Percentiles rank a stretch among this genome's conserved stretches.
Conservation (phyloP, 1,140 invertebrate genomes). For the Trichomalopsis sarcophagae region DNA sequence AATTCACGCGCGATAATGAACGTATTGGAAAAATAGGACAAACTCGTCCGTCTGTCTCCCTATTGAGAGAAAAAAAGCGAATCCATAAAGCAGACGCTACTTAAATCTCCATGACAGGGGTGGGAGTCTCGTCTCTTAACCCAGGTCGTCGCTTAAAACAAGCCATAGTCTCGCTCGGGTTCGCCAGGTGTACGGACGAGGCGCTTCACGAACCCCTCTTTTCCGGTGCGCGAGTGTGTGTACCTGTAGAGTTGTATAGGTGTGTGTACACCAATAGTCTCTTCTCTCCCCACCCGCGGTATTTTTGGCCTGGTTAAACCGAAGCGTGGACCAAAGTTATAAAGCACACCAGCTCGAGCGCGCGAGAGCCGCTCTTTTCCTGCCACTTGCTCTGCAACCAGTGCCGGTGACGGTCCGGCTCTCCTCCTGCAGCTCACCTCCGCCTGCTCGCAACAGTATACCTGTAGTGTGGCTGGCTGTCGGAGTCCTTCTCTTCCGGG, state of each 20-base stretch:
- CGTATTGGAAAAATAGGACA: too few species aligned
- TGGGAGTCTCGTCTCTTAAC: slow-evolving; percentile 51
- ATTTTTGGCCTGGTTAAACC: slow-evolving; percentile 69
- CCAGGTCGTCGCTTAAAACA: slow-evolving; percentile 33
- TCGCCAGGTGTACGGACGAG: slow-evolving; percentile 55
- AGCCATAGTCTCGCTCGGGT: slow-evolving; percentile 38
- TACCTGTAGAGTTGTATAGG: neutral
- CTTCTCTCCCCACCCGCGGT: slow-evolving; percentile 55
- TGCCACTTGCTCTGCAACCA: slow-evolving; percentile 2
- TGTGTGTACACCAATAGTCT: slow-evolving; percentile 33
- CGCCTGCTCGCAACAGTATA: neutral
- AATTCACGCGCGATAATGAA: too few species aligned
- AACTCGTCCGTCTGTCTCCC: too few species aligned
- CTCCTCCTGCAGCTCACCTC: neutral
- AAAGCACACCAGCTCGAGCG: slow-evolving; percentile 65
- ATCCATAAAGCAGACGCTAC: neutral
- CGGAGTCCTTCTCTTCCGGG: neutral
- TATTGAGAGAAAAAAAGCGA: neutral
- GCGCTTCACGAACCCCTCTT: neutral
- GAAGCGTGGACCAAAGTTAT: slow-evolving; percentile 68
- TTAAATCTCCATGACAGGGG: neutral
- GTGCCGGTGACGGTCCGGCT: neutral
- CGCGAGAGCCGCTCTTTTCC: slow-evolving; percentile 54
- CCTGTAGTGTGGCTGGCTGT: too few species aligned
- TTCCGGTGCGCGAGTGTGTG: neutral